Conservation (phyloP, 1,140 invertebrate species). For the Polypedilum vanderplanki region DNA sequence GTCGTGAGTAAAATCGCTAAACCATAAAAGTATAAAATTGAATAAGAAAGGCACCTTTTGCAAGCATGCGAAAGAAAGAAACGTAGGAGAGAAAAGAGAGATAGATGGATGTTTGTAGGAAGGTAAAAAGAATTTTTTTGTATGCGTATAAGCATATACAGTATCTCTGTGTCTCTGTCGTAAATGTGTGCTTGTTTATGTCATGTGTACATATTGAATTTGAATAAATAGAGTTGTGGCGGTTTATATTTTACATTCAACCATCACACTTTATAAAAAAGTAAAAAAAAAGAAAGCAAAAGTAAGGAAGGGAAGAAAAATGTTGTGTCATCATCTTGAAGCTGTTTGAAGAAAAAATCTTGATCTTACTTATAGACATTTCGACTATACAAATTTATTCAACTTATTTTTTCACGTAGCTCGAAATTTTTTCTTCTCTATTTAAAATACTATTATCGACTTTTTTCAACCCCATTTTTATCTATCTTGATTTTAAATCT, state of each 20-base stretch:
- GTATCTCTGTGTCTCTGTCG: background rate
- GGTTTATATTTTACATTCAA: background rate
- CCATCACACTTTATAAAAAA: background rate
- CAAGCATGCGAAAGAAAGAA: background rate
- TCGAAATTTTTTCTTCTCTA: background rate
- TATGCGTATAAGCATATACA: background rate
- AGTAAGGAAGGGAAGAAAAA: background rate
- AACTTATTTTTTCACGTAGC: background rate
- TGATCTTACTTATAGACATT: conserved; percentile 6
- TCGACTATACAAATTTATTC: background rate
- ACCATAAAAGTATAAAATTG: conserved; percentile 9
- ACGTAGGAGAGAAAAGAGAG: background rate
- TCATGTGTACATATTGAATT: conserved; percentile 23
- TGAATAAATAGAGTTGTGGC: conserved; percentile 24
- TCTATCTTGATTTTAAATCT: too few relatives aligned
- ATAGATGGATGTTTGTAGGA: too few relatives aligned
- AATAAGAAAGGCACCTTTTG: background rate
- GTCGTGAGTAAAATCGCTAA: conserved; percentile 13
- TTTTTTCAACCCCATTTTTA: background rate
- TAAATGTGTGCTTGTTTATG: conserved; percentile 7
- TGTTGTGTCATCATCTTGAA: conserved; percentile 17
- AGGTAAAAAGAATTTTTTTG: too few relatives aligned
- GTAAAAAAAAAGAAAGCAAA: background rate
- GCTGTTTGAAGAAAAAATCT: background rate
- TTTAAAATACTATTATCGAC: conserved; percentile 19